These are phyloP conservation scores for Drosophila pseudoobscura DNA, from an alignment of 1,140 invertebrate genomes.

Conservation along the genomic window DNA sequence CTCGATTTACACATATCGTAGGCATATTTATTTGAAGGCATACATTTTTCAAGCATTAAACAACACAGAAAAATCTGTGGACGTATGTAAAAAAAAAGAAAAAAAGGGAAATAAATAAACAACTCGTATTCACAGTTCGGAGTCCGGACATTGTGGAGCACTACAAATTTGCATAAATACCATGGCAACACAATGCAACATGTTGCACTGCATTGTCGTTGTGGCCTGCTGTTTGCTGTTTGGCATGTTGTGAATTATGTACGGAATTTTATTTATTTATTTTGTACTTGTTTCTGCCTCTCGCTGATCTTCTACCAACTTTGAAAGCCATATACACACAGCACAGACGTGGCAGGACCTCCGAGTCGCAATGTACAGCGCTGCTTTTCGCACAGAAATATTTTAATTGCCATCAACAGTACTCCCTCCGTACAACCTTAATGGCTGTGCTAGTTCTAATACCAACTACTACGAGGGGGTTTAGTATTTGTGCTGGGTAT, in stretches of 20 bases:
- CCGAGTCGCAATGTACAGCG: slow-evolving; percentile 12
- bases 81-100: too few relatives aligned
- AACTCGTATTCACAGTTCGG: slow-evolving; percentile 31
- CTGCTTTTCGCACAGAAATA: slow-evolving; percentile 55
- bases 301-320: slow-evolving; percentile 39
- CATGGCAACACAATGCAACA: slow-evolving; percentile 76
- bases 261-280: slow-evolving; percentile 65
- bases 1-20: not conserved
- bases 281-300: slow-evolving; percentile 7
- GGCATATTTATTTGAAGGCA: too few relatives aligned
- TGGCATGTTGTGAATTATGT: slow-evolving; percentile 80
- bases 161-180: slow-evolving; percentile 78
- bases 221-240: slow-evolving; percentile 69
- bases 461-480: too few relatives aligned
- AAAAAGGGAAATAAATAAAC: slow-evolving; percentile 63
- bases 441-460: not conserved
- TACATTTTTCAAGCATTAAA: slow-evolving; percentile 29
- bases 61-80: slow-evolving; percentile 34
- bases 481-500: too few relatives aligned
- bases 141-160: slow-evolving; percentile 61
- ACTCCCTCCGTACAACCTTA: slow-evolving; percentile 3
- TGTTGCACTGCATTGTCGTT: slow-evolving; percentile 57
- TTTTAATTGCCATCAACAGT: slow-evolving; percentile 57
- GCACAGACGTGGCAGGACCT: slow-evolving; percentile 35
- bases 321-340: slow-evolving; percentile 1